Conservation (phyloP, 2,888 invertebrate genomes). For the Opisthograptis luteolata region DNA sequence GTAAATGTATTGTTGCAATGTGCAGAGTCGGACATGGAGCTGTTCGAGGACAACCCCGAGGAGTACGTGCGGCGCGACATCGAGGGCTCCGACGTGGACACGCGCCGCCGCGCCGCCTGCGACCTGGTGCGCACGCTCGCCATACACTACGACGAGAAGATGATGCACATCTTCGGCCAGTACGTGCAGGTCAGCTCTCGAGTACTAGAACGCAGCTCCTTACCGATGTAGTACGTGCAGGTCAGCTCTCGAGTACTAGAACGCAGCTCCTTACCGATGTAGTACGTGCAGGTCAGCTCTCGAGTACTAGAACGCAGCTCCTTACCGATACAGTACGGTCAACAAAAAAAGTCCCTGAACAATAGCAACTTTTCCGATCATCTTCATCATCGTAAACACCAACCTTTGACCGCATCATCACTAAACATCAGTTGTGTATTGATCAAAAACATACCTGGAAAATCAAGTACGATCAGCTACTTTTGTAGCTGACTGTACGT, state of each 20-base stretch:
- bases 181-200: constrained; percentile 88
- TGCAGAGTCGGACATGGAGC: constrained; percentile 94
- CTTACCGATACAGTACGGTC: too few species aligned
- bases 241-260: constrained; percentile 78
- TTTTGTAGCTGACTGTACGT: too few species aligned
- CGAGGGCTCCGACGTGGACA: constrained; percentile 99
- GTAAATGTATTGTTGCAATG: not conserved
- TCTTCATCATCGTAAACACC: too few species aligned
- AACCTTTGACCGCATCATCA: too few species aligned
- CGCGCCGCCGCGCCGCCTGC: constrained; percentile 97
- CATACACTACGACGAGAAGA: constrained; percentile 93
- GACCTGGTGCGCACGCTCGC: constrained; percentile 97
- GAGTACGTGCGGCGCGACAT: constrained; percentile 98
- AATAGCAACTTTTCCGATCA: too few species aligned
- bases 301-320: too few species aligned
- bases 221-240: constrained; percentile 94
- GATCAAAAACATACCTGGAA: too few species aligned
- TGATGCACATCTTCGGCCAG: constrained; percentile 94
- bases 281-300: constrained; percentile 89
- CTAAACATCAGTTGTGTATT: too few species aligned
- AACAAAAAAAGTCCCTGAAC: too few species aligned
- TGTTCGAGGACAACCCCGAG: constrained; percentile 99
- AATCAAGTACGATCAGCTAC: too few species aligned
- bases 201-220: too few species aligned
- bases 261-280: too few species aligned